Evolutionary conservation across 53 echinoderm and acorn worm species (phyloP).

Genomic region (Hippasteria phrygiana): DNA sequence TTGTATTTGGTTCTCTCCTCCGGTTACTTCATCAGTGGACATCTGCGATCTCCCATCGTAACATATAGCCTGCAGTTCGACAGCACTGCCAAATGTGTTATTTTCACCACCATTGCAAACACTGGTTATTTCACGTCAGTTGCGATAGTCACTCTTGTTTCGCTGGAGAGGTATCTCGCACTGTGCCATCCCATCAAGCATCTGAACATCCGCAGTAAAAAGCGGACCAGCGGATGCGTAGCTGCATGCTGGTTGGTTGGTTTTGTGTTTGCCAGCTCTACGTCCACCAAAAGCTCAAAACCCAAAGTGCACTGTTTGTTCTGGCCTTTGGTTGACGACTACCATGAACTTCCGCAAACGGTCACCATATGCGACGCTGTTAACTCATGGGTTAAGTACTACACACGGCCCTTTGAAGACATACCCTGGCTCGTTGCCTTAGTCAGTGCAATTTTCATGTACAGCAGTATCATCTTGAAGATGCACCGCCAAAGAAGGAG

Average conservation of each 20-base stretch:
- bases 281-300: background rate
- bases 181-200: constrained; percentile 65
- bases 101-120: background rate
- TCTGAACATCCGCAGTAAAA: constrained; percentile 19
- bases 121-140: constrained; percentile 34
- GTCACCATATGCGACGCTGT: background rate
- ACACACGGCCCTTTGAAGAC: background rate
- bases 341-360: background rate
- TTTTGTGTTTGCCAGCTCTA: background rate
- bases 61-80: background rate
- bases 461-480: constrained; percentile 30
- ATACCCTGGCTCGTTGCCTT: constrained; percentile 22
- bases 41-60: background rate
- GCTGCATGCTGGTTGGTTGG: constrained; percentile 32
- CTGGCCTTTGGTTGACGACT: constrained; percentile 25
- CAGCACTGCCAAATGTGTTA: background rate
- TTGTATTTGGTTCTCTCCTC: constrained; percentile 25
- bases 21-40: background rate
- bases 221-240: constrained; percentile 31
- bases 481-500: background rate
- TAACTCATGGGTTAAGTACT: background rate
- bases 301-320: background rate
- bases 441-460: constrained; percentile 27
- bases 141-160: constrained; percentile 38
- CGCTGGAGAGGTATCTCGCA: constrained; percentile 60